phyloP scores from a whole-genome alignment of 2,113 vertebrate genomes.

The Tricholaema leucomelas region DNA sequence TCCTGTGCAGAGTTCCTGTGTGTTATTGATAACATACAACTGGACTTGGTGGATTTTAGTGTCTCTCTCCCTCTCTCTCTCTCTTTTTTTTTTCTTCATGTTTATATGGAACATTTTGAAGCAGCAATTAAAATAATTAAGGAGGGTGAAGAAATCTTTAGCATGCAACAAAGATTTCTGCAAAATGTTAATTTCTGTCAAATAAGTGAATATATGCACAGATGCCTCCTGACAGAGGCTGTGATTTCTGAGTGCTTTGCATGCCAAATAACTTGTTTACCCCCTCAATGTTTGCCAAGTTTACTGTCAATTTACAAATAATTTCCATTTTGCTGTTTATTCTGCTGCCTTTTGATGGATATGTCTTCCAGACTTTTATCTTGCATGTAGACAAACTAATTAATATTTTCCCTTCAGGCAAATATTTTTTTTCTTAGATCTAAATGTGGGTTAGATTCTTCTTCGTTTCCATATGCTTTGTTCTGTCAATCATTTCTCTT shows the following conservation, averaged over 20 bases:
- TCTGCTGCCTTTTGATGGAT: conserved; percentile 90
- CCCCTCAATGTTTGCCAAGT: conserved; percentile 87
- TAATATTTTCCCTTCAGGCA: conserved; percentile 96
- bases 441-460: conserved; percentile 92
- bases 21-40: conserved; percentile 60
- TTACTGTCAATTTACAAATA: conserved; percentile 93
- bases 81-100: conserved; percentile 52
- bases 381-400: conserved; percentile 94
- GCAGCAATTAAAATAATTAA: conserved; percentile 91
- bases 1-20: background rate
- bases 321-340: conserved; percentile 94
- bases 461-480: conserved; percentile 90
- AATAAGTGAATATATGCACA: conserved; percentile 87
- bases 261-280: conserved; percentile 85
- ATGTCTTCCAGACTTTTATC: conserved; percentile 92
- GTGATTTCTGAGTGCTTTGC: conserved; percentile 82
- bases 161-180: conserved; percentile 86
- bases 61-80: background rate
- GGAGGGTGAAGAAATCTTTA: conserved; percentile 83
- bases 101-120: conserved; percentile 78
- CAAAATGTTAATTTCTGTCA: conserved; percentile 90
- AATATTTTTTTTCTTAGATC: conserved; percentile 98
- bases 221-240: conserved; percentile 87
- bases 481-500: conserved; percentile 89
- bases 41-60: conserved; percentile 66